Percentiles rank a stretch among this genome's conserved stretches.
phyloP scores from a whole-genome alignment of 2,888 invertebrate species.

The Trichopria drosophilae region DNA sequence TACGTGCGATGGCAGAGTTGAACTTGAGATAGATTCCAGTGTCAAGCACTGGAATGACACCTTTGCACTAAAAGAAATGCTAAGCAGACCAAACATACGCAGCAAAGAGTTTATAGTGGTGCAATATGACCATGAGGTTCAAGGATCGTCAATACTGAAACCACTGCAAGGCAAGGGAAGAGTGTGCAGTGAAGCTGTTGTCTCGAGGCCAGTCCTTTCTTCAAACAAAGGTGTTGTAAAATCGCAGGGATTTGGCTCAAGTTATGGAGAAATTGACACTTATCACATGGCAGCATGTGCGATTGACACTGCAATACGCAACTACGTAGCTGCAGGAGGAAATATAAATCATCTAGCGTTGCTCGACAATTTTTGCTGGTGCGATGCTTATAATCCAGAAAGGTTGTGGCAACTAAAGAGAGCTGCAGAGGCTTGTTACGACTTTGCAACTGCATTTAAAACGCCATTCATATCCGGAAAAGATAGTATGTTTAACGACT shows the following conservation, averaged over 20 bases:
- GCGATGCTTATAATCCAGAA: constrained; percentile 20
- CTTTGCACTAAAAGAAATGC: constrained; percentile 16
- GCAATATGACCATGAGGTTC: constrained; percentile 19
- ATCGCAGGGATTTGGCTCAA: constrained; percentile 16
- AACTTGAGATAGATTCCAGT: constrained; percentile 14
- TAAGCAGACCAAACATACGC: constrained; percentile 15
- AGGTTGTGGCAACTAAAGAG: constrained; percentile 21
- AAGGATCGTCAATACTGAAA: constrained; percentile 17
- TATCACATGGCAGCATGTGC: constrained; percentile 21
- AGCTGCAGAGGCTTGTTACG: constrained; percentile 19
- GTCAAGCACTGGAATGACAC: constrained; percentile 14
- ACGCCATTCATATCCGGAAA: constrained; percentile 20
- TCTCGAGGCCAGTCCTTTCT: constrained; percentile 17
- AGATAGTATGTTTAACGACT: constrained; percentile 19
- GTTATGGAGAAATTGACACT: constrained; percentile 20
- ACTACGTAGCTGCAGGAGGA: constrained; percentile 21
- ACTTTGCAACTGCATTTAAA: constrained; percentile 20
- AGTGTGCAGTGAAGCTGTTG: constrained; percentile 17
- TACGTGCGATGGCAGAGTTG: constrained; percentile 12
- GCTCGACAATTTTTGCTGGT: constrained; percentile 20
- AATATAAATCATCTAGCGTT: constrained; percentile 21
- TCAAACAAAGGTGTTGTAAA: constrained; percentile 18
- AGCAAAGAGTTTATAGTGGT: constrained; percentile 18
- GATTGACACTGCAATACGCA: constrained; percentile 18
- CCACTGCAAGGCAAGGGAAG: constrained; percentile 20